phyloP scores from a whole-genome alignment of 92 coral and sea anemone species.

The Muricea muricata region DNA sequence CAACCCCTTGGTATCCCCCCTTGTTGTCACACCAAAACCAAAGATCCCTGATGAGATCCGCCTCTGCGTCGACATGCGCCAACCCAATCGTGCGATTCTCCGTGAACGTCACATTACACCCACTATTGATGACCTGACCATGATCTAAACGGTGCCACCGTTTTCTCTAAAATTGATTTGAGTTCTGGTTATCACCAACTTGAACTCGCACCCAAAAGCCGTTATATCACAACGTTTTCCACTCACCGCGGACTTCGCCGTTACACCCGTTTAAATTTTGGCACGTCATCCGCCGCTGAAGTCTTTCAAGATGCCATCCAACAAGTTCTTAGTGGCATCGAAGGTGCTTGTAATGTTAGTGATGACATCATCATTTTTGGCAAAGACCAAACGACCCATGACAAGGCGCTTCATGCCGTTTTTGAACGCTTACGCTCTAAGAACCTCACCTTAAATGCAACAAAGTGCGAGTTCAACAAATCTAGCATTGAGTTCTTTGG shows the following conservation, averaged over 20 bases:
- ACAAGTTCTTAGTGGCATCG: neutral
- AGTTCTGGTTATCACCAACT: neutral
- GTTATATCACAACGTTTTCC: too few relatives aligned
- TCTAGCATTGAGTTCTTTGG: conserved; percentile 62
- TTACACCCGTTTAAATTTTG: too few relatives aligned
- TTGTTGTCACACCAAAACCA: neutral
- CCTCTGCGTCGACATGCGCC: neutral
- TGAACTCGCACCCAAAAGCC: too few relatives aligned
- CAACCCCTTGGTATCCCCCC: conserved; percentile 6
- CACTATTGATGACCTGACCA: neutral
- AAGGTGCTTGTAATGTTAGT: neutral
- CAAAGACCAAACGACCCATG: neutral
- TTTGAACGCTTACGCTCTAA: conserved; percentile 31
- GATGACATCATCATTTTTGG: conserved; percentile 16
- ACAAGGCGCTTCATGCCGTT: conserved; percentile 23
- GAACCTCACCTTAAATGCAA: conserved; percentile 31
- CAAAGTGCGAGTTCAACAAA: conserved; percentile 54
- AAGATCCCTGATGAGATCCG: neutral
- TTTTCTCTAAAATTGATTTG: neutral
- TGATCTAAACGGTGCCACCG: neutral
- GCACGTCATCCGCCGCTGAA: too few relatives aligned
- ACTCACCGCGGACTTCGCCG: too few relatives aligned
- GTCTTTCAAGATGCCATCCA: neutral
- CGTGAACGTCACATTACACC: neutral
- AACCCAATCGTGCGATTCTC: neutral